Percentiles rank a stretch among this genome's conserved stretches.
Evolutionary conservation across 23 tunicate genomes (phyloP).

Genomic region (Trididemnum nubilum): DNA sequence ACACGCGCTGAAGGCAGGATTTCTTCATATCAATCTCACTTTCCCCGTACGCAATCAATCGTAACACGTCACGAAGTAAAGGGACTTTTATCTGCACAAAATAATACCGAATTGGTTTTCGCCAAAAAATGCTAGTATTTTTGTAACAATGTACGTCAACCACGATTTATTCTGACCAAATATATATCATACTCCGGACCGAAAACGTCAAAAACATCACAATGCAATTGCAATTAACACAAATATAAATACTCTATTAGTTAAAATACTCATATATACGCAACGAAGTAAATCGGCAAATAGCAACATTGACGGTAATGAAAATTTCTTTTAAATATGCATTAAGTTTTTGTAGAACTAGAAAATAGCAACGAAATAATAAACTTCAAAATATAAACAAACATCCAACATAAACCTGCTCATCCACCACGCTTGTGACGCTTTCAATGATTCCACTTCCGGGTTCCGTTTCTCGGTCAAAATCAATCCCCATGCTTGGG

Average conservation of each 20-base stretch:
- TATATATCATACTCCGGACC: background rate
- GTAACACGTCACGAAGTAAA: slow-evolving; percentile 68
- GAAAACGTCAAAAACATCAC: no score
- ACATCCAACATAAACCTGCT: no score
- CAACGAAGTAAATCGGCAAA: no score
- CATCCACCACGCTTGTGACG: slow-evolving; percentile 79
- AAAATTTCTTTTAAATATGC: no score
- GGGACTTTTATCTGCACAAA: slow-evolving; percentile 76
- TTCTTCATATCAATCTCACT: slow-evolving; percentile 51
- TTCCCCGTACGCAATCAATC: slow-evolving; percentile 79
- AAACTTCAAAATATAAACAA: no score
- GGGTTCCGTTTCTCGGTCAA: slow-evolving; percentile 58
- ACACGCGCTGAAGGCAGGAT: slow-evolving; percentile 73
- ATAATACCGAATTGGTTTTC: background rate
- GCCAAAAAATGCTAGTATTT: no score
- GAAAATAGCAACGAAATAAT: no score
- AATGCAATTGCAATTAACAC: no score
- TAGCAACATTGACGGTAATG: no score
- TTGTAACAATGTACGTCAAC: background rate
- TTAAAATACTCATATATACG: no score
- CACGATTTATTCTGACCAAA: background rate
- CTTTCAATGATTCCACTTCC: slow-evolving; percentile 70
- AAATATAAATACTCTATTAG: no score
- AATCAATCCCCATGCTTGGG: slow-evolving; percentile 82
- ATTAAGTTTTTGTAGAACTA: no score